Conservation (phyloP, 2,113 vertebrate genomes). For the Fukomys damarensis region DNA sequence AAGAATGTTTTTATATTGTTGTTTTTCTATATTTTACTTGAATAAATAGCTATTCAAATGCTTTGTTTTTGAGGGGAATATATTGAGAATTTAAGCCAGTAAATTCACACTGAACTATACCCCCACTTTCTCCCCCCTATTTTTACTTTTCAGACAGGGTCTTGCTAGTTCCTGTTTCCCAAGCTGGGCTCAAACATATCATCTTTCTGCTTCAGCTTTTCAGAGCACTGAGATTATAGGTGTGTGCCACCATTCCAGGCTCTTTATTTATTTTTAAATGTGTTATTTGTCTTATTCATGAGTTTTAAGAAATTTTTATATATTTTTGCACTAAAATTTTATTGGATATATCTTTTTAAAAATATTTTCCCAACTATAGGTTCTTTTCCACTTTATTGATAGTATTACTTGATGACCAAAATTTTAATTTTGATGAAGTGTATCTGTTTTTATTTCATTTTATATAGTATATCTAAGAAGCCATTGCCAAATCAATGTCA, state of each 20-base stretch:
- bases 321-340: background rate
- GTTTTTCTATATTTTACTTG: background rate
- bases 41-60: background rate
- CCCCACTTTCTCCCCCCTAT: background rate
- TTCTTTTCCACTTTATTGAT: constrained; percentile 9
- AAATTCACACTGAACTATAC: background rate
- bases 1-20: background rate
- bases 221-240: background rate
- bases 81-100: background rate
- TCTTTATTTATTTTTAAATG: background rate
- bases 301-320: background rate
- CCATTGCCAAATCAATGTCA: background rate
- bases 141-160: background rate
- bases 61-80: background rate
- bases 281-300: background rate
- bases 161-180: background rate
- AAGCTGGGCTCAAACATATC: background rate
- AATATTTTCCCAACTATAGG: background rate
- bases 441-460: background rate
- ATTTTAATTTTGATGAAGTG: background rate
- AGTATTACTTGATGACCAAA: background rate
- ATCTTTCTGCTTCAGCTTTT: background rate
- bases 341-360: background rate
- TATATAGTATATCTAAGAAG: background rate
- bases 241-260: background rate